Conservation (phyloP, 1,140 invertebrate species). For the Scaptomyza pallida region DNA sequence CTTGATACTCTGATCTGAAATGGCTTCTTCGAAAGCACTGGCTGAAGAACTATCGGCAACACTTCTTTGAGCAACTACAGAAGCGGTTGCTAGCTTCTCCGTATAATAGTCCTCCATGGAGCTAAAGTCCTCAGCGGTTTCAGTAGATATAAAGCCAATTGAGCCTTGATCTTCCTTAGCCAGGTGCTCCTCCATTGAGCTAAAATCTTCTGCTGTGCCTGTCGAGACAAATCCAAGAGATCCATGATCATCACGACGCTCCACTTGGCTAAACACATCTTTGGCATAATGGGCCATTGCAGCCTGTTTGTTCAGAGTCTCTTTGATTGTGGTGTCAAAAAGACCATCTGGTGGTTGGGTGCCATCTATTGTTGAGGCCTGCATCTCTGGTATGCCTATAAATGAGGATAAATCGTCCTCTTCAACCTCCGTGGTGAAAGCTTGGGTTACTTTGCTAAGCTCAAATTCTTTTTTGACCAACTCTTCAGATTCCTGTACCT, state of each 20-base stretch:
- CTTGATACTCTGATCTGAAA: conserved; percentile 69
- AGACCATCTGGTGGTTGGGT: conserved; percentile 64
- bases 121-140: conserved; percentile 79
- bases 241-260: conserved; percentile 67
- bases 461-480: conserved; percentile 89
- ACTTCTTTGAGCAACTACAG: conserved; percentile 57
- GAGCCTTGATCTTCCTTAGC: conserved; percentile 75
- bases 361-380: conserved; percentile 56
- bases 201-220: conserved; percentile 74
- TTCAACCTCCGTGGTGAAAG: conserved; percentile 28
- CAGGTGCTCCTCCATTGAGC: conserved; percentile 73
- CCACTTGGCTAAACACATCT: conserved; percentile 54
- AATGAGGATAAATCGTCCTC: conserved; percentile 66
- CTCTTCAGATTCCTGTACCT: conserved; percentile 89
- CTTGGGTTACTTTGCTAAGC: conserved; percentile 85
- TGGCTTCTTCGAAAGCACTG: conserved; percentile 65
- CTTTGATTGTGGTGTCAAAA: conserved; percentile 68
- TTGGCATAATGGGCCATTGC: conserved; percentile 72
- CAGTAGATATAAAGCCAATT: conserved; percentile 74
- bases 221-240: conserved; percentile 77
- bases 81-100: conserved; percentile 66
- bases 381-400: conserved; percentile 69
- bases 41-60: conserved; percentile 57
- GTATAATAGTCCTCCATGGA: conserved; percentile 82
- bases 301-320: conserved; percentile 70